Evolutionary conservation across 2,888 invertebrate genomes (phyloP).

Genomic region (Nymphalis polychloros): DNA sequence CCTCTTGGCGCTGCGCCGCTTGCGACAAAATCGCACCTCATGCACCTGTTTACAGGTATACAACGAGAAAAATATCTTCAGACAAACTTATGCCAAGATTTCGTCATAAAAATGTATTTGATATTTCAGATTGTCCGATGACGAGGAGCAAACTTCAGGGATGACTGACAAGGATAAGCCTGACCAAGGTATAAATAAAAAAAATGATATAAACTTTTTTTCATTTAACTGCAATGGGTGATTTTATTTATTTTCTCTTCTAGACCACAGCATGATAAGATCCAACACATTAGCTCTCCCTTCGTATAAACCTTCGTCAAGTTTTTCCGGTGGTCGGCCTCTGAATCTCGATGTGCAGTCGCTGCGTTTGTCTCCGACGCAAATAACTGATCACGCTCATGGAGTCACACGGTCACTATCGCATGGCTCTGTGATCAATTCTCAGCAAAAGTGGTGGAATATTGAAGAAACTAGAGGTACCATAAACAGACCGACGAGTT

Average conservation of each 20-base stretch:
- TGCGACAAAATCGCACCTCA: conserved; percentile 77
- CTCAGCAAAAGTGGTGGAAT: conserved; percentile 76
- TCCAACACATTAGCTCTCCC: conserved; percentile 78
- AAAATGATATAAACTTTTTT: background rate
- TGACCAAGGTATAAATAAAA: conserved; percentile 57
- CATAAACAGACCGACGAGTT: conserved; percentile 81
- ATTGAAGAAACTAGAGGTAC: conserved; percentile 71
- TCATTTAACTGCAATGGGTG: background rate
- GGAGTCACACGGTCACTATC: conserved; percentile 84
- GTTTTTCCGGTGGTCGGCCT: conserved; percentile 63
- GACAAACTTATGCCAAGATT: too few relatives aligned
- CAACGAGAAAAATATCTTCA: background rate
- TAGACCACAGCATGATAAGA: conserved; percentile 79
- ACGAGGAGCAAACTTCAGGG: conserved; percentile 78
- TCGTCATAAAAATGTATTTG: too few relatives aligned
- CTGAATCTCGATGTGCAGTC: conserved; percentile 70
- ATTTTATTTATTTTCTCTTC: conserved; percentile 31
- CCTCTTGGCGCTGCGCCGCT: conserved; percentile 78
- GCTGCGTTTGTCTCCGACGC: conserved; percentile 67
- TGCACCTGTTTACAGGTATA: conserved; percentile 75
- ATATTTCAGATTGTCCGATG: conserved; percentile 73
- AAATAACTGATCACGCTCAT: conserved; percentile 66
- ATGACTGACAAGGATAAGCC: conserved; percentile 78
- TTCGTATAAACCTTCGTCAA: conserved; percentile 72
- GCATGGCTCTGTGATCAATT: conserved; percentile 83